Conservation (phyloP, 2,888 invertebrate genomes). For the Erebia epiphron region DNA sequence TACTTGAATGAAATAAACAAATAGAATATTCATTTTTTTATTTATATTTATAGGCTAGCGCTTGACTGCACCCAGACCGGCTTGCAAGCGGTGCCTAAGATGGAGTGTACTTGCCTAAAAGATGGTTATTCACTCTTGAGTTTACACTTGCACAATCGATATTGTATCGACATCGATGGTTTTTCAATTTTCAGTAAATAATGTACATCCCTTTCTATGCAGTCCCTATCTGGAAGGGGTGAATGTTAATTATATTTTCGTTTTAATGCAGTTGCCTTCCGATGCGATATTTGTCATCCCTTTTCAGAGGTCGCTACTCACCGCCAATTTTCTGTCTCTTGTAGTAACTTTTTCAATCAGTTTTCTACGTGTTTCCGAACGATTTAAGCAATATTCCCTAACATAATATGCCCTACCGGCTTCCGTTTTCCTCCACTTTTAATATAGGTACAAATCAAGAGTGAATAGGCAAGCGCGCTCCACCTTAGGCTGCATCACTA, state of each 20-base stretch:
- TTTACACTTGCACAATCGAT: background rate
- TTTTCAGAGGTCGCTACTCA: background rate
- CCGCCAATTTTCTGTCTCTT: too few species aligned
- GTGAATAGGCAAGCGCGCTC: too few species aligned
- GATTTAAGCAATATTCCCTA: too few species aligned
- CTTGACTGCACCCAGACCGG: background rate
- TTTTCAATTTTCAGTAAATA: background rate
- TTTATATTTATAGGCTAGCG: too few species aligned
- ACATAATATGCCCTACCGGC: too few species aligned
- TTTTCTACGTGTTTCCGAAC: background rate
- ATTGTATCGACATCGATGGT: background rate
- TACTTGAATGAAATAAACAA: too few species aligned
- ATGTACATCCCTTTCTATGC: background rate
- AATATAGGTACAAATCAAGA: too few species aligned
- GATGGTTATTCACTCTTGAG: too few species aligned
- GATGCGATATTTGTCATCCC: constrained; percentile 9
- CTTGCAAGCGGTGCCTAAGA: background rate
- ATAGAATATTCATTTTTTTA: too few species aligned
- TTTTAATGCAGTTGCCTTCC: constrained; percentile 19
- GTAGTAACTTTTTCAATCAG: background rate
- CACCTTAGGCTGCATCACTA: too few species aligned
- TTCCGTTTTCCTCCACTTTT: too few species aligned
- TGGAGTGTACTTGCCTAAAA: too few species aligned
- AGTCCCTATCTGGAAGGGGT: constrained; percentile 15
- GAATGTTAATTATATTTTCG: constrained; percentile 33